Evolutionary conservation across 2,797 vertebrate species (phyloP).

Genomic region (Enteromius paludinosus): DNA sequence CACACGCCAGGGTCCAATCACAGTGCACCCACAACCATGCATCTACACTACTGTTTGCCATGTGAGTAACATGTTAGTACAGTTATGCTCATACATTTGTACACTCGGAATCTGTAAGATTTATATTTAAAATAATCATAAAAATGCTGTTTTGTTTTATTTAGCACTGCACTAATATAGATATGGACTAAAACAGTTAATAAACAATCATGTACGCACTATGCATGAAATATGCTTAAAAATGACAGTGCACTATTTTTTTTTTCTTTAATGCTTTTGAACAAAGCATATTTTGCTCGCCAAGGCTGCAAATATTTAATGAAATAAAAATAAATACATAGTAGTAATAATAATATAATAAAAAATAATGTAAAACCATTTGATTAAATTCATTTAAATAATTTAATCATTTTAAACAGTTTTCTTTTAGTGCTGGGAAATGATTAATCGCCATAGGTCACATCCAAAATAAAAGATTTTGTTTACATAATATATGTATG

Average conservation of each 20-base stretch:
- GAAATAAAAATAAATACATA: not conserved
- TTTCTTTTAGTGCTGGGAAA: too few relatives aligned
- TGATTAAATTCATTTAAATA: not conserved
- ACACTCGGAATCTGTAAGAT: not conserved
- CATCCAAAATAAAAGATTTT: too few relatives aligned
- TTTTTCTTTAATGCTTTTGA: not conserved
- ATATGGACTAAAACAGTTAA: not conserved
- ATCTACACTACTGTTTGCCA: constrained; percentile 37
- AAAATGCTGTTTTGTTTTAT: not conserved
- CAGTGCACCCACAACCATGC: constrained; percentile 9
- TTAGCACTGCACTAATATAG: not conserved
- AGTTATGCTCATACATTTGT: not conserved
- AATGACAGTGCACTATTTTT: not conserved
- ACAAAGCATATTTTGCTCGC: too few relatives aligned
- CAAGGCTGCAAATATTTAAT: not conserved
- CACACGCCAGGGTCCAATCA: constrained; percentile 37
- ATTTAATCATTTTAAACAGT: not conserved
- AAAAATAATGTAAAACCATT: not conserved
- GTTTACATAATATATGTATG: too few relatives aligned
- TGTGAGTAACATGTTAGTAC: constrained; percentile 17
- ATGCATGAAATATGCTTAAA: too few relatives aligned
- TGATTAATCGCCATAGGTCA: too few relatives aligned
- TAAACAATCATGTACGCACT: not conserved
- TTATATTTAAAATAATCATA: not conserved
- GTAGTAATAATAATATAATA: not conserved